phyloP scores from a whole-genome alignment of 2,888 invertebrate genomes.

The Epiblema foenella region DNA sequence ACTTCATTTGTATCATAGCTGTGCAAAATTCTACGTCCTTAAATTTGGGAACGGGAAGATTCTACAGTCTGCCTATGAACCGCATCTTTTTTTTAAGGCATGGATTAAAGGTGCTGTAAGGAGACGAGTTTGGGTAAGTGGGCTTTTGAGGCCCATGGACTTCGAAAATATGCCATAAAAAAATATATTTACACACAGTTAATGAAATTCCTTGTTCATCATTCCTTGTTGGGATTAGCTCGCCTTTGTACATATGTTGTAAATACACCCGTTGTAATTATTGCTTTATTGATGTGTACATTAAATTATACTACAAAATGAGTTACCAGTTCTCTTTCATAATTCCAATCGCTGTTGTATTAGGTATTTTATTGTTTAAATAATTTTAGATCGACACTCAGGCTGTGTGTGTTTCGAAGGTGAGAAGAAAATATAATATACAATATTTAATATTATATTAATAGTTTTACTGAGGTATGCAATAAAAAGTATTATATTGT shows the following conservation, averaged over 20 bases:
- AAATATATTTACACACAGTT: no score
- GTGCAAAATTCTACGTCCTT: background rate
- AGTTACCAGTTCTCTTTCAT: no score
- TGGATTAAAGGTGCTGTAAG: background rate
- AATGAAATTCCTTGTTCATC: no score
- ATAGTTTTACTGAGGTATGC: no score
- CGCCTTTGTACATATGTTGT: no score
- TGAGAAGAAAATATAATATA: background rate
- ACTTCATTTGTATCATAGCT: background rate
- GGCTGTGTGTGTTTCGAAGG: background rate
- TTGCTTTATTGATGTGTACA: no score
- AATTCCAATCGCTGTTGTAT: no score
- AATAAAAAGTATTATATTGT: no score
- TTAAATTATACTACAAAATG: no score
- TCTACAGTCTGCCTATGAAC: background rate
- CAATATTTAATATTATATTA: no score
- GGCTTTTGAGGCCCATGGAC: background rate
- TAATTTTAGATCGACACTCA: conserved; percentile 1
- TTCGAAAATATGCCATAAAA: background rate
- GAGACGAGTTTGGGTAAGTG: conserved; percentile 9
- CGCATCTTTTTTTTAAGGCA: conserved; percentile 15
- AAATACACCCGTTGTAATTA: no score
- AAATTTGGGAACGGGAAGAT: background rate
- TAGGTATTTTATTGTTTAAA: background rate
- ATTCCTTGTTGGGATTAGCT: no score